Percentiles rank a stretch among this genome's conserved stretches.
Evolutionary conservation across 1,140 invertebrate genomes (phyloP).

Genomic region (Lasaia peninsularis): DNA sequence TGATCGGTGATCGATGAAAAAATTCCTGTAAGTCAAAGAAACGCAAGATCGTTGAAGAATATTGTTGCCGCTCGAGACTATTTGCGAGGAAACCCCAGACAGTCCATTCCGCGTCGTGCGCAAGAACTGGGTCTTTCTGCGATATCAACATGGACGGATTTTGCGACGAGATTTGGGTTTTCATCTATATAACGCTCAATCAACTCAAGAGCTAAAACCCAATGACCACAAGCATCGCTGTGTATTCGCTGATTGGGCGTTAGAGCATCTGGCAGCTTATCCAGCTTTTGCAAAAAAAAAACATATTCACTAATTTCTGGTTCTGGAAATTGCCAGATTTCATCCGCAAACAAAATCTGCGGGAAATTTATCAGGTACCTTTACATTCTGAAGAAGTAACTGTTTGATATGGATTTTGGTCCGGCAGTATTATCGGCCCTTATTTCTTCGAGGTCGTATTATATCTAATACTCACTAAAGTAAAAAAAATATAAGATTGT

Average conservation of each 20-base stretch:
- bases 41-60: background rate
- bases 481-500: too few species aligned
- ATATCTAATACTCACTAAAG: too few species aligned
- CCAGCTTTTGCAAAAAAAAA: too few species aligned
- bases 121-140: constrained; percentile 14
- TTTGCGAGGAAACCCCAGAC: background rate
- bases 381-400: too few species aligned
- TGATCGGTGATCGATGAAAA: background rate
- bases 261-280: too few species aligned
- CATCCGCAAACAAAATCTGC: too few species aligned
- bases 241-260: background rate
- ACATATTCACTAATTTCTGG: too few species aligned
- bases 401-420: too few species aligned
- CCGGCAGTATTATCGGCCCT: too few species aligned
- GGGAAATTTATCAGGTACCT: too few species aligned
- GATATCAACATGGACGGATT: constrained; percentile 17
- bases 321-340: too few species aligned
- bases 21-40: background rate
- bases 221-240: background rate
- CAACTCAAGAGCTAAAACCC: constrained; percentile 15
- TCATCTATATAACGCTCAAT: constrained; percentile 22
- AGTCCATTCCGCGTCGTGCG: constrained; percentile 17
- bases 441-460: too few species aligned
- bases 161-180: constrained; percentile 19
- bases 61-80: background rate